These are phyloP conservation scores for Charaxes varanes DNA, from an alignment of 1,140 invertebrate genomes.

Conservation along the genomic window DNA sequence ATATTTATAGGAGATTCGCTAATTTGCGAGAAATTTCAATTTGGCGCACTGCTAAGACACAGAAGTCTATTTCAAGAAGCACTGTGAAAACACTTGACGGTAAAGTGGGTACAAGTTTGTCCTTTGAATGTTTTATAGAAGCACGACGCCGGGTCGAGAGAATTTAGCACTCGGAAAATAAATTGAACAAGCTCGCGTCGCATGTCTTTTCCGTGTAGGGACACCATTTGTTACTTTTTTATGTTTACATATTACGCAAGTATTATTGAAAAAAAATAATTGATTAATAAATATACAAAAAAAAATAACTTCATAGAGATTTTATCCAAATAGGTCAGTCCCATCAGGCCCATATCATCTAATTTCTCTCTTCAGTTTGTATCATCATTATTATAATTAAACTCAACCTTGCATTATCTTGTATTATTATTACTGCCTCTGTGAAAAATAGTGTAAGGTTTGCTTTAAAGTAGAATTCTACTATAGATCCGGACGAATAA, in stretches of 20 bases:
- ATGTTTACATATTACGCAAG: background rate
- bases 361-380: no score
- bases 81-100: conserved; percentile 19
- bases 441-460: no score
- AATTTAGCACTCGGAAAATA: conserved; percentile 22
- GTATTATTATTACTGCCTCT: no score
- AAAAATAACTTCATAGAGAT: no score
- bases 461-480: no score
- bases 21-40: conserved; percentile 9
- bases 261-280: no score
- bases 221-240: background rate
- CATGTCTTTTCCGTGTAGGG: conserved; percentile 5
- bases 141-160: conserved; percentile 14
- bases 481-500: background rate
- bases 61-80: conserved; percentile 14
- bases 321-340: no score
- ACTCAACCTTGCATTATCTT: no score
- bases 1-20: conserved; percentile 4
- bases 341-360: no score
- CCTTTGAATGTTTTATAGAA: conserved; percentile 25
- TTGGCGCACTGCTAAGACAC: conserved; percentile 9
- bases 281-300: no score
- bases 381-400: no score
- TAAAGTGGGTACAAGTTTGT: conserved; percentile 23
- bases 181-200: conserved; percentile 18